Evolutionary conservation across 2,113 vertebrate genomes (phyloP), one percentile per base, ranked within the genome.

Genomic region (Gnathonemus echidnorhynchus): DNA sequence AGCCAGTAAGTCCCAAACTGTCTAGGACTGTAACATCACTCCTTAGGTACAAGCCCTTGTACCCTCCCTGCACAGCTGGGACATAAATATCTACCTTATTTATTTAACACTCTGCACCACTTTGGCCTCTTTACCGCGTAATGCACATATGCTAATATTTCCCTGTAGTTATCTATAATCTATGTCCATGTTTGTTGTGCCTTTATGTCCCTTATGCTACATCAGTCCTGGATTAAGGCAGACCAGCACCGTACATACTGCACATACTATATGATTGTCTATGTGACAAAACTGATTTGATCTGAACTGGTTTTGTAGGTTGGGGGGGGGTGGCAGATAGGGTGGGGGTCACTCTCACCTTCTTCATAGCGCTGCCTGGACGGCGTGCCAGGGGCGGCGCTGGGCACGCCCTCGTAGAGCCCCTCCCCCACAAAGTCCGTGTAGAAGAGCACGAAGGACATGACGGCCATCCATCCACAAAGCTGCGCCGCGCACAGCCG

Each of bases 391-490:
- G 94, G 95, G 50, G 90, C 91, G 0, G 96, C 96, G 21, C 94
- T 96, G 88, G 96, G 96, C 35, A 96, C 95, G 0, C 96, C 96
- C 53, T 93, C 92, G 3, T 97, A 97, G 35, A 97, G 91, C 27
- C 96, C 96, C 90, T 96, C 96, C 0, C 96, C 96, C 42, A 97
- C 93, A 92, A 96, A 97, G 94, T 96, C 96, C 2, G 96, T 97
- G 95, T 96, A 97, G 93, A 97, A 97, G 9, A 97, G 96, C 95
- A 96, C 96, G 53, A 97, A 97, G 13, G 95, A 96, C 96, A 96
- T 96, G 90, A 97, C 94, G 0, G 96, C 95, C 94, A 96, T 96
- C 96, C 96, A 97, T 94, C 95, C 96, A 93, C 96, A 96, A n/a
- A 97, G 95, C 94, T 97, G 96, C 2, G 96, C 95, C 87, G 93